Base-by-base conservation (phyloP, 2,113 vertebrate species). In the Etia nguti region DNA sequence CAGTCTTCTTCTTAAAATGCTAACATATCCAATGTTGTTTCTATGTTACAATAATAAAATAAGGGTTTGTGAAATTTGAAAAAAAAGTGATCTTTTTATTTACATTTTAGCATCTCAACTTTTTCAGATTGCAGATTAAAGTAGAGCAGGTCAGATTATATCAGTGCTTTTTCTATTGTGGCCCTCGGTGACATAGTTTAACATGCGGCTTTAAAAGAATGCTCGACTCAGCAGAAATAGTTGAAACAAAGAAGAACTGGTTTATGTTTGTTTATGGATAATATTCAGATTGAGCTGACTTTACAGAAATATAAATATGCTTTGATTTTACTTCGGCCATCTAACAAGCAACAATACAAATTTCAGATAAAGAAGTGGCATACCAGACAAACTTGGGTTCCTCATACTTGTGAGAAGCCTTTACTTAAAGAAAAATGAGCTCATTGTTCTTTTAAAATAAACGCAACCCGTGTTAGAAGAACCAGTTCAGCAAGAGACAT, bases 1-100 rank as follows among this genome's bases (percentile, higher is more conserved):
- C 20, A 65, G 8, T n/a, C 18, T 13, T 62, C 59, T 62, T 65
- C 18, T 0, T 13, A 65, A 65, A 65, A 13, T 22, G 20, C 6
- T 12, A 38, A 38, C 0, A 22, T 38, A 1, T 38, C 38, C 2
- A 0, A 70, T 70, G 38, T 13, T 0, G 38, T 16, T 46, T 24
- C 3, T 46, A 16, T 18, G 13, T 46, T 46, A 6, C 0, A 38
- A 65, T 60, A 60, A 68, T 22, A 46, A 73, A 73, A 26, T 46
- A 46, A 15, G 13, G 38, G 38, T 26, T 73, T 46, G 8, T 70
- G 22, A 70, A 8, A 62, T 59, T 29, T 29, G 13, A 29, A 50
- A 20, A 8, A 12, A 41, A 10, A 0, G 18, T 2, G 2, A 36
- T 70, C n/a, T 70, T 43, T 16, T 41, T 1, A 2, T 73, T 46